Evolutionary conservation across 92 coral and sea anemone genomes (phyloP).

Genomic region (Siderastrea radians): DNA sequence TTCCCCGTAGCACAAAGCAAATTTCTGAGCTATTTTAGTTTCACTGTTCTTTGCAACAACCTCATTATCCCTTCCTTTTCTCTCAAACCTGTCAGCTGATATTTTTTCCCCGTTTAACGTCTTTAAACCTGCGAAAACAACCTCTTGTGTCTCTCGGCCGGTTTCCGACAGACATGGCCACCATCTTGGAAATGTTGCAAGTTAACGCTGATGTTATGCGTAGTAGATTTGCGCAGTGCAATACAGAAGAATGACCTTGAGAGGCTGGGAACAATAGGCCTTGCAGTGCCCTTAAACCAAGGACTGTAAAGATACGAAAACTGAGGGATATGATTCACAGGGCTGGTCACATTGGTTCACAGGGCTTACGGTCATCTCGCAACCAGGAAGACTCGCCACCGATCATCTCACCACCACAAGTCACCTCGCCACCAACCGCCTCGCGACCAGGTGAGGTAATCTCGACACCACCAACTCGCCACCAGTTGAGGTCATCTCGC

Average conservation of each 20-base stretch:
- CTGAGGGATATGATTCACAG: too few relatives aligned
- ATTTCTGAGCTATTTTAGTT: background rate
- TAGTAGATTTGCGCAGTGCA: slow-evolving; percentile 28
- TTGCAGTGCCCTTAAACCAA: too few relatives aligned
- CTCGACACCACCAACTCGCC: too few relatives aligned
- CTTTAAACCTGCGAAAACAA: slow-evolving; percentile 30
- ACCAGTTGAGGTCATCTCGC: too few relatives aligned
- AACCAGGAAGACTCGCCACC: too few relatives aligned
- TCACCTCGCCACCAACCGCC: too few relatives aligned
- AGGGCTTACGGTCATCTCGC: too few relatives aligned
- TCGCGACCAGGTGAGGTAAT: too few relatives aligned
- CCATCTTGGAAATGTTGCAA: slow-evolving; percentile 40
- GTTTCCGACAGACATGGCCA: slow-evolving; percentile 3
- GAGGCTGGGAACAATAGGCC: background rate
- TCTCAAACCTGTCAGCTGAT: background rate
- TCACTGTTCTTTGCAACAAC: background rate
- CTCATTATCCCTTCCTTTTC: background rate
- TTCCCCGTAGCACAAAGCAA: background rate
- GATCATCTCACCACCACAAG: too few relatives aligned
- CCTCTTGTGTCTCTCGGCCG: slow-evolving; percentile 34
- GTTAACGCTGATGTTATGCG: slow-evolving; percentile 27
- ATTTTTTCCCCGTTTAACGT: slow-evolving; percentile 22
- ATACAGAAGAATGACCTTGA: background rate
- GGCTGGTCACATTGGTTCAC: too few relatives aligned
- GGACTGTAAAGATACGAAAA: too few relatives aligned